Conservation (phyloP, 1,140 invertebrate genomes). For the Polyergus mexicanus region DNA sequence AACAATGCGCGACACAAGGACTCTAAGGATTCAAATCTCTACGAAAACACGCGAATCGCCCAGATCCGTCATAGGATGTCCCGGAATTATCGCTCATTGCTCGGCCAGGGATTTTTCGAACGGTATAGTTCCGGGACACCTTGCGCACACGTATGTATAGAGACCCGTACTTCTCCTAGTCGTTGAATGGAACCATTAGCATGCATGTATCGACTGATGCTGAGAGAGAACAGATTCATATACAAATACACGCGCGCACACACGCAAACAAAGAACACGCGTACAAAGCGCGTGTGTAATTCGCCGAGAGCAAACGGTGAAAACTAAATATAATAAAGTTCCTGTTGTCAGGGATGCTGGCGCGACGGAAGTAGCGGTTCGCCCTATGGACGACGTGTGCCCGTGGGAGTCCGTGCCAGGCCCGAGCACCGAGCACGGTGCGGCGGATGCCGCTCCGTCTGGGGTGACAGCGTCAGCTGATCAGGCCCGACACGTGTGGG, state of each 20-base stretch:
- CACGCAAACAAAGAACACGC: neutral
- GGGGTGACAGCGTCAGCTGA: slow-evolving; percentile 73
- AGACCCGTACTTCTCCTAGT: slow-evolving; percentile 20
- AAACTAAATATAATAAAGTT: slow-evolving; percentile 85
- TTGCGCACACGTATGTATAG: slow-evolving; percentile 33
- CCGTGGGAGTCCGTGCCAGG: slow-evolving; percentile 88
- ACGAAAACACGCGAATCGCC: neutral
- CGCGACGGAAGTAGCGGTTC: slow-evolving; percentile 83
- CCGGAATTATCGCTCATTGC: slow-evolving; percentile 9
- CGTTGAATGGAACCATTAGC: slow-evolving; percentile 37
- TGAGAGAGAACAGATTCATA: neutral
- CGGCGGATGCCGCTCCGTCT: slow-evolving; percentile 65
- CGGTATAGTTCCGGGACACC: slow-evolving; percentile 29
- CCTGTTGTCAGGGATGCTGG: slow-evolving; percentile 85
- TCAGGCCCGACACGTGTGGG: slow-evolving; percentile 60
- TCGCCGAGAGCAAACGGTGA: slow-evolving; percentile 65
- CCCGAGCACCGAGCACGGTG: slow-evolving; percentile 74
- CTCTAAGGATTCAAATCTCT: slow-evolving; percentile 6
- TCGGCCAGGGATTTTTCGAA: neutral
- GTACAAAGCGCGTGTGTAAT: slow-evolving; percentile 38
- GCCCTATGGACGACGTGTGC: slow-evolving; percentile 89
- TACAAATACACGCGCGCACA: neutral
- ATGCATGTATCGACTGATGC: slow-evolving; percentile 55
- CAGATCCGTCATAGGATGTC: neutral
- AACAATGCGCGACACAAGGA: slow-evolving; percentile 11